Percentiles rank a stretch among this genome's conserved stretches.
phyloP scores from a whole-genome alignment of 2,113 vertebrate species.

The Pterophyllum scalare region DNA sequence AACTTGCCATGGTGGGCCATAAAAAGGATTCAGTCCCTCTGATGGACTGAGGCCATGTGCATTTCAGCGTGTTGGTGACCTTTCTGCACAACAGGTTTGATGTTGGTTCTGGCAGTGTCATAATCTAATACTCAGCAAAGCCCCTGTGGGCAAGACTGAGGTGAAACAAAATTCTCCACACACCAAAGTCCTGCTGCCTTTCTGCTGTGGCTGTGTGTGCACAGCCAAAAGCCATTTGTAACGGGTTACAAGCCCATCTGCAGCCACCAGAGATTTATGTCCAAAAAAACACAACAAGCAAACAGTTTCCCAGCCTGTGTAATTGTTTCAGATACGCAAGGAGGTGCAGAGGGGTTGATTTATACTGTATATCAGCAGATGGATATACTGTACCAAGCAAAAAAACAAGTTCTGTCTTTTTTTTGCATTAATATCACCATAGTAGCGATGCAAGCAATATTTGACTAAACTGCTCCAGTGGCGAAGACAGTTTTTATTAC shows the following conservation, averaged over 20 bases:
- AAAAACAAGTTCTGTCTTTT: not conserved
- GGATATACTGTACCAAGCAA: not conserved
- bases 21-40: not conserved
- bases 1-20: not conserved
- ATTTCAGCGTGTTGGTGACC: constrained; percentile 32
- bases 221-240: constrained; percentile 44
- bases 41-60: not conserved
- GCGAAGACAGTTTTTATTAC: not conserved
- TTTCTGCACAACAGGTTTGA: constrained; percentile 55
- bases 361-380: not conserved
- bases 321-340: constrained; percentile 11
- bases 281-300: constrained; percentile 6
- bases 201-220: not conserved
- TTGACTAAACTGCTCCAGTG: not conserved
- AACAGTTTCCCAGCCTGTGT: not conserved
- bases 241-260: constrained; percentile 47
- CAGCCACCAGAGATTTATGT: constrained; percentile 33
- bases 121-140: constrained; percentile 50
- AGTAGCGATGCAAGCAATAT: not conserved
- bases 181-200: constrained; percentile 26
- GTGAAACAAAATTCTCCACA: constrained; percentile 52
- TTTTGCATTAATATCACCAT: not conserved
- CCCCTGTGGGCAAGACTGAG: constrained; percentile 39
- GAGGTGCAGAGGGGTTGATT: constrained; percentile 5
- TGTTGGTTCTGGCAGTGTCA: constrained; percentile 36